Evolutionary conservation across 2,797 vertebrate species (phyloP).

Genomic region (Chelidonichthys spinosus): DNA sequence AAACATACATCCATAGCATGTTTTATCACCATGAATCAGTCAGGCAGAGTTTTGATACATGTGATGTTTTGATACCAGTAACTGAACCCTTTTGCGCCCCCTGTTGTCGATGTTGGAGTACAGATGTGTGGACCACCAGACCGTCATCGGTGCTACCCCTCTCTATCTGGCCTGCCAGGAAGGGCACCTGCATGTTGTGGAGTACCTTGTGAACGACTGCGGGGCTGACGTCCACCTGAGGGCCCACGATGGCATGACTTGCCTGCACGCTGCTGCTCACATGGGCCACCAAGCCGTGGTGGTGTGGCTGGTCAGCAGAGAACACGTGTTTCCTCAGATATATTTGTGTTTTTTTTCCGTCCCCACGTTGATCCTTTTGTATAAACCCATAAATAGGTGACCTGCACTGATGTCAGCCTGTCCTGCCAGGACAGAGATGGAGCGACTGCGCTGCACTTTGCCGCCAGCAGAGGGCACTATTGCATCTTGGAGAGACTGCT

Average conservation of each 20-base stretch:
- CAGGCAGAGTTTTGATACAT: background rate
- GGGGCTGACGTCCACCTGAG: conserved; percentile 83
- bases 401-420: conserved; percentile 81
- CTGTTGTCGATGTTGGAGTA: background rate
- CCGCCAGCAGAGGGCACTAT: conserved; percentile 88
- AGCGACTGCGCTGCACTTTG: conserved; percentile 89
- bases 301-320: conserved; percentile 87
- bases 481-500: conserved; percentile 86
- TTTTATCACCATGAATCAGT: too few species aligned
- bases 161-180: conserved; percentile 92
- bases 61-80: background rate
- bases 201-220: conserved; percentile 87
- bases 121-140: conserved; percentile 86
- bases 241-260: conserved; percentile 89
- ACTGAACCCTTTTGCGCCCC: background rate
- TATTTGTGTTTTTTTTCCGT: background rate
- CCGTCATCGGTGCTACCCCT: conserved; percentile 81
- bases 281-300: conserved; percentile 86
- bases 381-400: conserved; percentile 71
- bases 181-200: conserved; percentile 85
- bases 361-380: background rate
- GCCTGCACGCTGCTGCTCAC: conserved; percentile 87
- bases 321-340: background rate
- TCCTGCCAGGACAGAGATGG: conserved; percentile 85
- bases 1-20: background rate